These are phyloP conservation scores for Halictus quadricinctus DNA, from an alignment of 2,888 invertebrate species.

Conservation along the genomic window DNA sequence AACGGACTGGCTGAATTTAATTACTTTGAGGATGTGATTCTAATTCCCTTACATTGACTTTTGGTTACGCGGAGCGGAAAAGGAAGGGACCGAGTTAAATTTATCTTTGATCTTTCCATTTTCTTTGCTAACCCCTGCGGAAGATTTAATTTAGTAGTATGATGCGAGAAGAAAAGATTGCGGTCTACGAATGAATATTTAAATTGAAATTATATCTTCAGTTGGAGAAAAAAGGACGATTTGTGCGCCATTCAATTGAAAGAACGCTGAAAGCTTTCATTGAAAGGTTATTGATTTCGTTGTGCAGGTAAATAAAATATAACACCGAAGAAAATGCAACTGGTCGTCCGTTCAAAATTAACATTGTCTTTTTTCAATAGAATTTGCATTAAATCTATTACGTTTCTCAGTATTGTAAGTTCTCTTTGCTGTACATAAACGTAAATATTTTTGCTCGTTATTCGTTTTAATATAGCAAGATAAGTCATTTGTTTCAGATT, in stretches of 20 bases:
- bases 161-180: constrained; percentile 13
- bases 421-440: too few relatives aligned
- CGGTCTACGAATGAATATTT: constrained; percentile 16
- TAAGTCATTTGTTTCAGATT: background rate
- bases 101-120: constrained; percentile 14
- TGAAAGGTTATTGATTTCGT: background rate
- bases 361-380: background rate
- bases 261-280: background rate
- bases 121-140: constrained; percentile 1
- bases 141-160: constrained; percentile 13
- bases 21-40: constrained; percentile 16
- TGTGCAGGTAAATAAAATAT: background rate
- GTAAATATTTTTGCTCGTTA: too few relatives aligned
- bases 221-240: background rate
- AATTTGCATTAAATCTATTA: too few relatives aligned
- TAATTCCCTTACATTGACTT: constrained; percentile 5
- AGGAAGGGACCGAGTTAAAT: constrained; percentile 7
- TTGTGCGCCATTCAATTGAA: background rate
- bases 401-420: too few relatives aligned
- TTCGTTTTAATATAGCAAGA: background rate
- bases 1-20: background rate
- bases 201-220: constrained; percentile 12
- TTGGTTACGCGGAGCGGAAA: background rate
- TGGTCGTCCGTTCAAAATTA: background rate
- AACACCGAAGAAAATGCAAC: background rate